These are phyloP conservation scores for Ceratosolen fusciceps DNA, from an alignment of 1,140 invertebrate species.

Conservation along the genomic window DNA sequence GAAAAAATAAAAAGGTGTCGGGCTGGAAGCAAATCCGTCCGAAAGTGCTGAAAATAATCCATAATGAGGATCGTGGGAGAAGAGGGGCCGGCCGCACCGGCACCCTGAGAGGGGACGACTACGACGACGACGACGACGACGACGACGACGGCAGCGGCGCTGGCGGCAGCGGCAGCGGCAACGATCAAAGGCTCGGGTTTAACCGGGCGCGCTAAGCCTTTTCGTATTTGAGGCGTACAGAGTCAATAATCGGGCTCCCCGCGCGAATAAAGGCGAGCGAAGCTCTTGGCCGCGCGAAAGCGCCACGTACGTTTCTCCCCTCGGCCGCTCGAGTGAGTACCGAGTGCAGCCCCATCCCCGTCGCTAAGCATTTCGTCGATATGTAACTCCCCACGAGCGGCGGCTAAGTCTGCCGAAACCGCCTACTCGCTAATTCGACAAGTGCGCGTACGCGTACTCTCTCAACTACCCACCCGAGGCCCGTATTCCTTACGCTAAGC, in stretches of 20 bases:
- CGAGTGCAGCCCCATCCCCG: slow-evolving; percentile 18
- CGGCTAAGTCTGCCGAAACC: slow-evolving; percentile 33
- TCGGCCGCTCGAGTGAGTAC: slow-evolving; percentile 24
- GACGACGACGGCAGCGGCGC: no score
- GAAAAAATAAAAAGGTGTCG: background rate
- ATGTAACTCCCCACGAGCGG: slow-evolving; percentile 47
- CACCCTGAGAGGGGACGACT: no score
- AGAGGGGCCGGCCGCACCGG: background rate
- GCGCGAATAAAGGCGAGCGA: slow-evolving; percentile 9
- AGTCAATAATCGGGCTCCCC: background rate
- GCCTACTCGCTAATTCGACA: background rate
- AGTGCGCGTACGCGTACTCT: no score
- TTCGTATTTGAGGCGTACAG: background rate
- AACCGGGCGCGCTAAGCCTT: background rate
- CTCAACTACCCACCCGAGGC: no score
- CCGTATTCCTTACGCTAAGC: no score
- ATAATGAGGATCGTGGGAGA: slow-evolving; percentile 22
- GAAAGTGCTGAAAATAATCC: slow-evolving; percentile 4
- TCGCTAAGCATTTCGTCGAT: slow-evolving; percentile 21
- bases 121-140: no score
- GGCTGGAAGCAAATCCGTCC: background rate
- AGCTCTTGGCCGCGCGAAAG: background rate
- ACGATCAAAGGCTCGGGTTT: slow-evolving; percentile 33
- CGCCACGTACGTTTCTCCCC: background rate
- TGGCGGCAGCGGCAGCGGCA: no score